Evolutionary conservation across 2,113 vertebrate species (phyloP).

Genomic region (Cephalopholis sonnerati): DNA sequence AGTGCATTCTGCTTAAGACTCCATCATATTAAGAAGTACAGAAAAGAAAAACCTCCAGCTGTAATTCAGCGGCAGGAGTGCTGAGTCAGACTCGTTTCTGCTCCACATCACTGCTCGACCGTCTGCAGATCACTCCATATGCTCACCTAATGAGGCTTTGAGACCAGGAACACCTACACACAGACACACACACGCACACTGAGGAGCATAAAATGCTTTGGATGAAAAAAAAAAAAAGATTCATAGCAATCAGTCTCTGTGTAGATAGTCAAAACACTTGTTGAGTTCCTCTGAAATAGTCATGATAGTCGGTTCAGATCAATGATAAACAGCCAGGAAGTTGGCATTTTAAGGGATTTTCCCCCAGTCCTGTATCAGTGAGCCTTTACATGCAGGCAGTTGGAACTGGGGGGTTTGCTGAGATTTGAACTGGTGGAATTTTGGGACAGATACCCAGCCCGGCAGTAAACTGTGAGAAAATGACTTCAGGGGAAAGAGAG

Average conservation of each 20-base stretch:
- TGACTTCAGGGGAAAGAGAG: constrained; percentile 16
- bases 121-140: constrained; percentile 45
- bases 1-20: background rate
- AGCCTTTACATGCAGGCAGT: no score
- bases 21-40: constrained; percentile 7
- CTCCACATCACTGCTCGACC: constrained; percentile 46
- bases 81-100: constrained; percentile 63
- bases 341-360: no score
- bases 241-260: no score
- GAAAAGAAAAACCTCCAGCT: constrained; percentile 27
- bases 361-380: no score
- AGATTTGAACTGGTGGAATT: background rate
- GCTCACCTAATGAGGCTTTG: constrained; percentile 39
- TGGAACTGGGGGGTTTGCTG: background rate
- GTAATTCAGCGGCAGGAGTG: constrained; percentile 48
- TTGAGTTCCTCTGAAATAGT: no score
- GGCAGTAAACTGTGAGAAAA: constrained; percentile 15
- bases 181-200: no score
- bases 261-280: no score
- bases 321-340: background rate
- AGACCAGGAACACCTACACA: background rate
- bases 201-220: no score
- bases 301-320: no score
- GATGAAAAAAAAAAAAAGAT: no score
- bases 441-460: background rate